Percentiles rank a stretch among this genome's conserved stretches.
These are phyloP conservation scores for Seriola rivoliana DNA, from an alignment of 2,113 vertebrate genomes.

Conservation along the genomic window DNA sequence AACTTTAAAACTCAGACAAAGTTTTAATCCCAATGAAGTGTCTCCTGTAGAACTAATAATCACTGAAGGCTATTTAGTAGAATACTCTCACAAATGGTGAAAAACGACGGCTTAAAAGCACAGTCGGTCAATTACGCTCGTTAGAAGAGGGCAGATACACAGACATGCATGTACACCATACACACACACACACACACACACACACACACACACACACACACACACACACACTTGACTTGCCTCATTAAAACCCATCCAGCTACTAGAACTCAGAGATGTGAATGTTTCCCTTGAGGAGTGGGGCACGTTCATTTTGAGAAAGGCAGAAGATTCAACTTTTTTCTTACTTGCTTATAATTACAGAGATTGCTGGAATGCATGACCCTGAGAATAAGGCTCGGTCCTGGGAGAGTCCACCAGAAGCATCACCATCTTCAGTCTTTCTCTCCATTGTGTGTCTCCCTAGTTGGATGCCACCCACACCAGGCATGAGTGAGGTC, in stretches of 20 bases:
- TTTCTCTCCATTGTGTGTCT: constrained; percentile 76
- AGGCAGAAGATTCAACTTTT: constrained; percentile 80
- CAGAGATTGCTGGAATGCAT: constrained; percentile 84
- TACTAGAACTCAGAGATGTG: constrained; percentile 84
- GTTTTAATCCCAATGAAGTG: constrained; percentile 77
- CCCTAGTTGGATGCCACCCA: constrained; percentile 83
- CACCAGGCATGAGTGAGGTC: constrained; percentile 83
- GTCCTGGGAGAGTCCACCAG: constrained; percentile 81
- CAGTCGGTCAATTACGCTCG: constrained; percentile 83
- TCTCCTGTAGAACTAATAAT: constrained; percentile 82
- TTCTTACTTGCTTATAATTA: constrained; percentile 84
- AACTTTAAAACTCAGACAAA: constrained; percentile 76
- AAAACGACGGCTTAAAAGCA: constrained; percentile 76
- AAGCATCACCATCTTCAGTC: constrained; percentile 80
- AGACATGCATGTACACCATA: constrained; percentile 67
- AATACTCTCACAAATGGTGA: constrained; percentile 75
- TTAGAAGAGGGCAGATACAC: constrained; percentile 80
- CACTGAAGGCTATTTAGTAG: constrained; percentile 84
- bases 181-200: constrained; percentile 53
- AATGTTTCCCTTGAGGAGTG: constrained; percentile 82
- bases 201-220: constrained; percentile 58
- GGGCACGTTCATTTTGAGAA: constrained; percentile 82
- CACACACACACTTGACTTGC: constrained; percentile 78
- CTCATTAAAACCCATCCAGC: constrained; percentile 87
- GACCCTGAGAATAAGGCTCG: constrained; percentile 86